Evolutionary conservation across 2,113 vertebrate species (phyloP).

Genomic region (Sylvicapra grimmia): DNA sequence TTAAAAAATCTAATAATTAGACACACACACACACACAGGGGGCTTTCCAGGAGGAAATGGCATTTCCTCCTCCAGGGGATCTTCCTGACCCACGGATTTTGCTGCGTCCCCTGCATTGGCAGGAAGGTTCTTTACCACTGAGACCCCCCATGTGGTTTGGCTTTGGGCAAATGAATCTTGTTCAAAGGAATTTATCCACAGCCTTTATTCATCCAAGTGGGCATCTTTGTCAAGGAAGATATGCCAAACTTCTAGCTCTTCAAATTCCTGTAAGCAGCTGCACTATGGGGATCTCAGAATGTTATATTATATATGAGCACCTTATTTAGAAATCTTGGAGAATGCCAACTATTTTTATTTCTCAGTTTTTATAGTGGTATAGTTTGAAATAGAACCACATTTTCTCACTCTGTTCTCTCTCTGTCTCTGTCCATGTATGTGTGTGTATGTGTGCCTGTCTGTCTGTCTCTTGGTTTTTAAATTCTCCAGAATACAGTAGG

Average conservation of each 20-base stretch:
- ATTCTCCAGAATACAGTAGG: not conserved
- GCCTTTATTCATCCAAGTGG: not conserved
- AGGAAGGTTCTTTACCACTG: not conserved
- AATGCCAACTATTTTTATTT: not conserved
- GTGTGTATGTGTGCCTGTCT: not conserved
- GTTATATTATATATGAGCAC: not conserved
- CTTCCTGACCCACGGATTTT: not conserved
- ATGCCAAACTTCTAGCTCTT: not conserved
- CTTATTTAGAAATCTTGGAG: not conserved
- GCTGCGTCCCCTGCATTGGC: not conserved
- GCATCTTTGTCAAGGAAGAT: not conserved
- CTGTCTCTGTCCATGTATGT: not conserved
- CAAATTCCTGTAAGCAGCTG: not conserved
- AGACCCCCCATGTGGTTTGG: rapidly evolving
- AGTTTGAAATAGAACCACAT: not conserved
- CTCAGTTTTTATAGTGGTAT: not conserved
- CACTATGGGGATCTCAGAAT: not conserved
- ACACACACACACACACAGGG: no score
- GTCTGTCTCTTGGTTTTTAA: not conserved
- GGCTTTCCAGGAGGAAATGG: no score
- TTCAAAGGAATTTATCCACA: not conserved
- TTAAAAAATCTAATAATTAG: not conserved
- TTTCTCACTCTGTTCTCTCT: not conserved
- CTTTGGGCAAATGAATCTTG: not conserved
- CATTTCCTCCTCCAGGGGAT: not conserved